These are phyloP conservation scores for Pachymerium ferrugineum DNA, from an alignment of 2,888 invertebrate genomes.

Conservation along the genomic window DNA sequence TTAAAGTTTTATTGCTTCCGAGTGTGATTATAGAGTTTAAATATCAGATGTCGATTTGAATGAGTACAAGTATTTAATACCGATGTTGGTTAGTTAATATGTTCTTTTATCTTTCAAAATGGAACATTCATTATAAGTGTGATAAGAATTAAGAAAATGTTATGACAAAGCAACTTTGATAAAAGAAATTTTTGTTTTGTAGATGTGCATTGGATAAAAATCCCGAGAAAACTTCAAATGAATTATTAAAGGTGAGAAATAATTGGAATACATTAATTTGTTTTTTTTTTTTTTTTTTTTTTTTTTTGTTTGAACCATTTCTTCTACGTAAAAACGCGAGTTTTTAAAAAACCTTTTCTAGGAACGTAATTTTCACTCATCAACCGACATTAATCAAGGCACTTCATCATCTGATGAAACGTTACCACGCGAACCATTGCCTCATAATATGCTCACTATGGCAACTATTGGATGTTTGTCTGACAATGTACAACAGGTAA, in stretches of 20 bases:
- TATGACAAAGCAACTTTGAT: too few species aligned
- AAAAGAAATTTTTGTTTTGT: neutral
- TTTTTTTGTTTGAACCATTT: neutral
- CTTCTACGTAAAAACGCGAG: neutral
- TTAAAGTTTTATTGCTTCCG: neutral
- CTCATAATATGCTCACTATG: conserved; percentile 39
- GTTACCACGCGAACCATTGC: neutral
- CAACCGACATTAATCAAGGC: neutral
- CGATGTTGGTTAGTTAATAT: too few species aligned
- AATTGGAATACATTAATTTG: too few species aligned
- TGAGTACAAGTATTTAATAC: too few species aligned
- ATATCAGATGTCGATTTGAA: neutral
- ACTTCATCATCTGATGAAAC: neutral
- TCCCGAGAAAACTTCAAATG: neutral
- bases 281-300: neutral
- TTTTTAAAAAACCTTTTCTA: too few species aligned
- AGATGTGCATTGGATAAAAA: neutral
- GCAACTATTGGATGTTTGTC: conserved; percentile 40
- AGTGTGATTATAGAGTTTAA: too few species aligned
- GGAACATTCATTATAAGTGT: too few species aligned
- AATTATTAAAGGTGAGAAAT: neutral
- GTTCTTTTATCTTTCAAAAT: too few species aligned
- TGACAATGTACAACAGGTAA: conserved; percentile 41
- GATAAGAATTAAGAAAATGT: too few species aligned
- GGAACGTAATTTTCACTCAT: neutral